Evolutionary conservation across 2,113 vertebrate genomes (phyloP), one percentile per base, ranked within the genome.

Genomic region (Laticauda colubrina): DNA sequence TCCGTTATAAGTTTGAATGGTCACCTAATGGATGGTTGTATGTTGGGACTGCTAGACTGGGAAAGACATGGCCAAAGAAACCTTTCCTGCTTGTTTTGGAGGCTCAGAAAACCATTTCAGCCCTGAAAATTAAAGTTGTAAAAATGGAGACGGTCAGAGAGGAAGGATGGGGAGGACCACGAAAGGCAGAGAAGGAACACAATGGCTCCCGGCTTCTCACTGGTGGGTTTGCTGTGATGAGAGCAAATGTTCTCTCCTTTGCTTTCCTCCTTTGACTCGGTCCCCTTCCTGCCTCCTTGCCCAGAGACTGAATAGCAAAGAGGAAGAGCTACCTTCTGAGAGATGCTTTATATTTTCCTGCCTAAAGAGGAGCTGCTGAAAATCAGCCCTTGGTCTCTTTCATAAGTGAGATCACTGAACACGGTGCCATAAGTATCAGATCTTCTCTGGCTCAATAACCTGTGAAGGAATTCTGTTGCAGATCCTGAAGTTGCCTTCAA

Each of bases 221-320:
- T 85, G 51, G 85, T 85, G 87, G 81, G 34, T 87, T 95, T 93
- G 59, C 64, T 61, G 92, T 61, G 94, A 93, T 90, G 90, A 94
- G 91, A 95, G 88, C 59, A 88, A 90, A 91, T 94, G 43, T 54
- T 95, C 90, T 89, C 81, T 87, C 23, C 14, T n/a, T 12, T 69
- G 24, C 51, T 5, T 7, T 10, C 4, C 94, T 94, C 59, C 93
- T 95, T 96, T 94, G 91, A 94, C 94, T 94, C 85, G n/a, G 81
- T 81, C 20, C 11, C 24, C 88, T 94, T 48, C 94, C 48, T 90
- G 4, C 94, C 95, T 94, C 88, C 56, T 92, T 96, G 14, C 48
- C 86, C 89, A 91, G 51, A 87, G 91, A 90, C 64, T 54, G 88
- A 29, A 89, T 85, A 95, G 45, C 3, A 24, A 90, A 93, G 91